A percentile compares a stretch with the other conserved stretches of the same genome.
Evolutionary conservation across 2,113 vertebrate species (phyloP).

Genomic region (Toxotes chatareus): DNA sequence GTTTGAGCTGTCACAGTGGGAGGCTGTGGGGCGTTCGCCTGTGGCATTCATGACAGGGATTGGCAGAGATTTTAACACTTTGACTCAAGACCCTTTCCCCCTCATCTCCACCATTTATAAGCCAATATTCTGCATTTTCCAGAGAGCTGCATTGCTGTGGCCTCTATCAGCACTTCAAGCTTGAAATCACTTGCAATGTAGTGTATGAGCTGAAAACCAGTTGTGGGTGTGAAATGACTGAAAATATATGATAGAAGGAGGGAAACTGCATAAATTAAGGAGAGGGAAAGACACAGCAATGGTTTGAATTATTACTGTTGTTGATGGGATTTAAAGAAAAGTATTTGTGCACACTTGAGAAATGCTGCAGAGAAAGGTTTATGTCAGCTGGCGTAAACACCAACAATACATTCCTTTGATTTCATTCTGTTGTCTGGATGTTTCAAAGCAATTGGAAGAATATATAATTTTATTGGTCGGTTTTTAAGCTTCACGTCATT

Average conservation of each 20-base stretch:
- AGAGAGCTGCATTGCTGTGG: slow-evolving; percentile 44
- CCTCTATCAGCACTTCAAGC: slow-evolving; percentile 46
- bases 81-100: slow-evolving; percentile 26
- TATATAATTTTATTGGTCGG: not conserved
- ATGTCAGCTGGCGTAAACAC: not conserved
- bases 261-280: slow-evolving; percentile 27
- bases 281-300: slow-evolving; percentile 9
- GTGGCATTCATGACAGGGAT: slow-evolving; percentile 45
- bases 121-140: slow-evolving; percentile 65
- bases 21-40: slow-evolving; percentile 42
- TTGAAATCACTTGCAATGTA: slow-evolving; percentile 61
- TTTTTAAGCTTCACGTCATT: not conserved
- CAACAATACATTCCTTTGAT: not conserved
- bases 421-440: not conserved
- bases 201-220: slow-evolving; percentile 34
- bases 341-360: not conserved
- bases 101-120: slow-evolving; percentile 35
- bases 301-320: slow-evolving; percentile 26
- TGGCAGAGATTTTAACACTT: slow-evolving; percentile 58
- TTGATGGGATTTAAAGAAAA: slow-evolving; percentile 15
- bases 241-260: slow-evolving; percentile 23
- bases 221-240: slow-evolving; percentile 50
- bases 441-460: not conserved
- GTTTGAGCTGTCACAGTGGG: slow-evolving; percentile 59
- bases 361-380: not conserved